A percentile compares a stretch with the other conserved stretches of the same genome.
These are phyloP conservation scores for Podotricha telesiphe DNA, from an alignment of 2,888 invertebrate species.

Conservation along the genomic window DNA sequence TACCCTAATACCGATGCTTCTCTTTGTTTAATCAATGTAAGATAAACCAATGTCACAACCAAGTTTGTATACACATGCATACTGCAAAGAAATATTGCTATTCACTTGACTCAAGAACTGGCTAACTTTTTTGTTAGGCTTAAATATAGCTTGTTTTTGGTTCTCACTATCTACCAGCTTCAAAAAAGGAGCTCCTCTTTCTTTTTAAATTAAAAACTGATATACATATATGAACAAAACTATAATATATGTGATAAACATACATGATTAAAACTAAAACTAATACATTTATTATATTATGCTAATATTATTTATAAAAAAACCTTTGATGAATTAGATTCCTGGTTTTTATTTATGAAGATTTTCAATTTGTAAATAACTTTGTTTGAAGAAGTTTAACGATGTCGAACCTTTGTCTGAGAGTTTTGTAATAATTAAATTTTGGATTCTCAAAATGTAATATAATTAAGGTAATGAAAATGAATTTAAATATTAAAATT, in stretches of 20 bases:
- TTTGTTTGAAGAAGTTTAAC: conserved; percentile 25
- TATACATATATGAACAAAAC: too few species aligned
- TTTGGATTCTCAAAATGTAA: conserved; percentile 24
- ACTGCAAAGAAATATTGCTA: too few species aligned
- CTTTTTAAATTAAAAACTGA: too few species aligned
- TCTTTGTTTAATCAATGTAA: too few species aligned
- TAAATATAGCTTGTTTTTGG: too few species aligned
- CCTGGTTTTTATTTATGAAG: conserved; percentile 21
- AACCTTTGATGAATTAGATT: conserved; percentile 6
- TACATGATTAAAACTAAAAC: not conserved
- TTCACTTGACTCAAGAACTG: too few species aligned
- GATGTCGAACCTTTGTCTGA: conserved; percentile 25
- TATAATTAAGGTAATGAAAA: conserved; percentile 25
- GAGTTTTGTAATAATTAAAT: conserved; percentile 29
- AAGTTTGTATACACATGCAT: too few species aligned
- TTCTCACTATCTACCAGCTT: too few species aligned
- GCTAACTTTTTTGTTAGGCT: too few species aligned
- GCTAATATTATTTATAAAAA: not conserved
- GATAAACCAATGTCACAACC: too few species aligned
- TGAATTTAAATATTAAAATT: not conserved
- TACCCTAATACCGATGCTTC: too few species aligned
- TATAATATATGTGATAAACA: not conserved
- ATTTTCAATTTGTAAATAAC: conserved; percentile 32
- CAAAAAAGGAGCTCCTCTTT: too few species aligned
- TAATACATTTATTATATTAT: not conserved